Base-by-base conservation (phyloP, 2,113 vertebrate species). In the Mustela lutreola region DNA sequence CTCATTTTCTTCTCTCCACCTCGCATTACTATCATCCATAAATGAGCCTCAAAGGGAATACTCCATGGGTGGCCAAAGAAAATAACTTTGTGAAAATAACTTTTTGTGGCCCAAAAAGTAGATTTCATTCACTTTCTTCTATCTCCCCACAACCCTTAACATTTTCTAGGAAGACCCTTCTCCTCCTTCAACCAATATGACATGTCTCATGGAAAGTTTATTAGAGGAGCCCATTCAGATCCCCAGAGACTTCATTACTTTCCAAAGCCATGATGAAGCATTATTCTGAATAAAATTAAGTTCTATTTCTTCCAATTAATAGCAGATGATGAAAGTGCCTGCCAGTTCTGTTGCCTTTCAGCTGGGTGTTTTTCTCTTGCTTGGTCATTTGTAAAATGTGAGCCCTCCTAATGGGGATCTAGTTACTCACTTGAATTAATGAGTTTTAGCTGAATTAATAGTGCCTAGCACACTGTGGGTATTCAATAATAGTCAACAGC, bases 211-310 rank as follows among this genome's bases (percentile, higher is more conserved):
- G 45, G 31, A 63, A 95, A 56, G 62, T 91, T 95, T 93, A 42
- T 85, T 76, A 80, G 76, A 96, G 39, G 53, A 82, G 81, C 65
- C 58, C 26, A 12, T 31, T 94, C 81, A 93, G 71, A 33, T 94
- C 92, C 56, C 94, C 5, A 58, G 97, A 92, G 97, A 94, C 76
- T 94, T 95, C 90, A 96, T 97, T 98, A 90, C 92, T 96, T 89
- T 65, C 63, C 76, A 91, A 96, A 95, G 85, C 84, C 60, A 53
- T 67, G 94, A 96, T 89, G 88, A 97, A 96, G 91, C 84, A 96
- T 97, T 97, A 95, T 94, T 97, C 92, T 94, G 94, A 97, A 98
- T 97, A 98, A 97, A 97, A 94, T 98, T 96, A 97, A 96, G 91
- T 96, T 97, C 98, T 95, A 42, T 89, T 96, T 97, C 96, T 96